Base-by-base conservation (phyloP, 2,113 vertebrate species). In the Microcebus griseorufus region DNA sequence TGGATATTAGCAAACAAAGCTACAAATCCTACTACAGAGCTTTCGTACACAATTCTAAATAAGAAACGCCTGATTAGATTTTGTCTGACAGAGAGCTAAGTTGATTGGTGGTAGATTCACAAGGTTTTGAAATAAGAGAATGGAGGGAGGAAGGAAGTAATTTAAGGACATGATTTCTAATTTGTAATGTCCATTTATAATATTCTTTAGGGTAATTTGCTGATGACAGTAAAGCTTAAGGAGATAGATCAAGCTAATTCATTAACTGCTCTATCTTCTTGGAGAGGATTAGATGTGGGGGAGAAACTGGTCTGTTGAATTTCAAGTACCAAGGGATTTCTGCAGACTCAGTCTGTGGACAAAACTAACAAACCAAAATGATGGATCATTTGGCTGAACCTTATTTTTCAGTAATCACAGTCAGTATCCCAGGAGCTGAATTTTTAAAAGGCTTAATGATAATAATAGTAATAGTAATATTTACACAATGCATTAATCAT, bases 141-240 rank as follows among this genome's bases (percentile, higher is more conserved):
- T 12, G 93, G 79, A 93, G 22, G 27, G 65, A 95, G 96, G 97
- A 97, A 98, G 96, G 96, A 97, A 96, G 93, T 82, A 95, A 96
- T 97, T 97, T 87, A 78, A 90, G 70, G 92, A 96, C 96, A 92
- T 89, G 90, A n/a, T 84, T 93, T 87, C 96, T 96, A 95, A 98
- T 97, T 97, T 95, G 95, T 88, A 92, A 89, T 84, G 45, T 53
- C 64, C 93, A 97, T 97, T 97, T 87, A 76, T 96, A 97, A 97
- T 94, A 94, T 78, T 95, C 87, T 85, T 91, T 14, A 3, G 89
- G 90, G 75, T 94, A 97, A 97, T 97, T 95, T 97, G 93, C 92
- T 97, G 97, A 95, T 97, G 97, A 98, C 97, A 97, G 96, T 93
- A 45, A 37, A 95, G 96, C 96, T 98, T 97, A 97, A 79, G 90